Base-by-base conservation (phyloP, 2,888 invertebrate genomes). In the Panopea generosa region DNA sequence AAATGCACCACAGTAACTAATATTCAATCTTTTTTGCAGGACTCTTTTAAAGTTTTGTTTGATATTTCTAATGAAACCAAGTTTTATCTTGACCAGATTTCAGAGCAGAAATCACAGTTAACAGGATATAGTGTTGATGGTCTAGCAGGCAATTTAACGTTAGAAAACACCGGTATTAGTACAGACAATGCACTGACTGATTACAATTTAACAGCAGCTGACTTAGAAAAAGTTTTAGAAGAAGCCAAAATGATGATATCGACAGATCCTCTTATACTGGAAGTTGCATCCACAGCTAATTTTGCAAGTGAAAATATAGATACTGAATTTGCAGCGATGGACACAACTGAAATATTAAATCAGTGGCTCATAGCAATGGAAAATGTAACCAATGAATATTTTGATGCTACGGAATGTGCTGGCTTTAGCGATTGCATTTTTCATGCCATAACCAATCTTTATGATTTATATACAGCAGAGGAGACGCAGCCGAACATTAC, bases 401-500 rank as follows among this genome's bases (percentile, higher is more conserved):
- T 75, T n/a, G 20, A 53, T 45, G 61, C 53, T 20, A 27, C 38
- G 11, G 50, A 70, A 24, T 75, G 75, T 55, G 29, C 18, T 4
- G 60, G 38, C 6, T 75, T 75, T 29, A 53, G 50, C 20, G 75
- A 75, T 29, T 75, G 75, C 18, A 26, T 66, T 6, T 66, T 70
- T 22, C 66, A 55, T 50, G 53, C 75, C 0, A 61, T 70, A 11
- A 43, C 75, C 9, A 33, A 40, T 9, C 49, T 75, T 26, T 66
- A 70, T 50, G 66, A 53, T 26, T 47, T 75, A 3, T 66, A 75
- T 27, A 43, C 47, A 29, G 38, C 52, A n/a, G 75, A 75, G 26
- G 22, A 47, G 4, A 43, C 63, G 45, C 38, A 33, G 18, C 53
- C 68, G 27, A 40, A 50, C 11, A n/a, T n/a, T n/a, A 47, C 56